Base-by-base conservation (phyloP, 2,113 vertebrate genomes). In the Pluvianellus socialis region DNA sequence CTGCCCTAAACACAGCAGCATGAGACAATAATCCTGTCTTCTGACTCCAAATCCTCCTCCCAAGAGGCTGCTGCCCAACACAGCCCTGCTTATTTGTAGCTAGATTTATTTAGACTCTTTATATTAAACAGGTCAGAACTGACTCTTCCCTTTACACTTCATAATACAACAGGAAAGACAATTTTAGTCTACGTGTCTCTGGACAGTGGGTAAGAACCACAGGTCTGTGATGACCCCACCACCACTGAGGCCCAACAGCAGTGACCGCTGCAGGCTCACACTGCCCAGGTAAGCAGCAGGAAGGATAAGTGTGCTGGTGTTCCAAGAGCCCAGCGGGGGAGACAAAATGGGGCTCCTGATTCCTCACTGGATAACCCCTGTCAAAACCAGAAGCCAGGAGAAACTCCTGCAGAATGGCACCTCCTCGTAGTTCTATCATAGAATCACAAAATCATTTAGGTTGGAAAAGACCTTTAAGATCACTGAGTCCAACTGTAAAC, bases 251-350 rank as follows among this genome's bases (percentile, higher is more conserved):
- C 44, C 28, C 50, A 49, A 33, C 50, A 92, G 68, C 16, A 26
- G 42, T 21, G 33, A 38, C 58, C 71, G 38, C n/a, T 33, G 27
- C 28, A 73, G 44, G 59, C 14, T 58, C 12, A 38, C 1, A 4
- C 33, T 50, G 56, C 65, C 24, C 35, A 67, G 47, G 32, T 40
- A 45, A 3, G 14, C 40, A 85, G 33, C 55, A 40, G 83, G 45
- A 12, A 52, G 20, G 55, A 28, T 3, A 67, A 72, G 35, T 35
- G 27, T 0, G 0, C 21, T 47, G 53, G 9, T 59, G 12, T 27
- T 75, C 50, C 42, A 47, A 59, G 6, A 86, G 30, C 19, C 38
- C 50, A 42, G 22, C 8, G 3, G 6, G 74, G 8, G 17, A 63
- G 13, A 22, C 21, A 67, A 12, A 88, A 83, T 59, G 26, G 11